Conservation (phyloP, 2,113 vertebrate species). For the Struthidea cinerea region DNA sequence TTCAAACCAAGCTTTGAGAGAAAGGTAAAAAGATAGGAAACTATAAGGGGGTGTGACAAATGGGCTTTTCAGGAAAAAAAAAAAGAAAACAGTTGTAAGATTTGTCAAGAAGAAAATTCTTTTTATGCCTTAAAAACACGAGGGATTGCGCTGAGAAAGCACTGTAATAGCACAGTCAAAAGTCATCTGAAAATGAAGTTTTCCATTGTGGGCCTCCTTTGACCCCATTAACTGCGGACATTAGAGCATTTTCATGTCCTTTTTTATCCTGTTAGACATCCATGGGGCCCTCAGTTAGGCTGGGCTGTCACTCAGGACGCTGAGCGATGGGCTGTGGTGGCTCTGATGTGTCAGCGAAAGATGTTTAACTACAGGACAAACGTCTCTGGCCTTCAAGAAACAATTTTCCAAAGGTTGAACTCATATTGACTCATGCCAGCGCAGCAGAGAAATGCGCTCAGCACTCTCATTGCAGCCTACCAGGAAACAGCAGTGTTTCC, state of each 20-base stretch:
- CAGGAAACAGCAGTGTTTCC: neutral
- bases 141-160: neutral
- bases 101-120: neutral
- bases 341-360: slow-evolving; percentile 6
- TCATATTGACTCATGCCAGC: neutral
- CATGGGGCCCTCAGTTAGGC: neutral
- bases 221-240: neutral
- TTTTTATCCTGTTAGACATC: neutral
- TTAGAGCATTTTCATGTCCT: neutral
- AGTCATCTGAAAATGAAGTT: neutral
- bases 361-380: neutral
- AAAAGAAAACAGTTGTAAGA: neutral
- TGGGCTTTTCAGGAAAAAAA: neutral
- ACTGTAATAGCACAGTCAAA: neutral
- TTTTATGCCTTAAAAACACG: neutral
- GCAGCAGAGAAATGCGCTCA: neutral
- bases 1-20: neutral
- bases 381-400: slow-evolving; percentile 50
- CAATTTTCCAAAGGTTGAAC: slow-evolving; percentile 53
- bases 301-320: neutral
- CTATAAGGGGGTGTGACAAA: neutral
- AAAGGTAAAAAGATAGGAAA: neutral
- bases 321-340: neutral
- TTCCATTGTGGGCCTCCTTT: neutral
- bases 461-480: neutral